phyloP scores from a whole-genome alignment of 2,113 vertebrate genomes.

The Eptatretus burgeri region DNA sequence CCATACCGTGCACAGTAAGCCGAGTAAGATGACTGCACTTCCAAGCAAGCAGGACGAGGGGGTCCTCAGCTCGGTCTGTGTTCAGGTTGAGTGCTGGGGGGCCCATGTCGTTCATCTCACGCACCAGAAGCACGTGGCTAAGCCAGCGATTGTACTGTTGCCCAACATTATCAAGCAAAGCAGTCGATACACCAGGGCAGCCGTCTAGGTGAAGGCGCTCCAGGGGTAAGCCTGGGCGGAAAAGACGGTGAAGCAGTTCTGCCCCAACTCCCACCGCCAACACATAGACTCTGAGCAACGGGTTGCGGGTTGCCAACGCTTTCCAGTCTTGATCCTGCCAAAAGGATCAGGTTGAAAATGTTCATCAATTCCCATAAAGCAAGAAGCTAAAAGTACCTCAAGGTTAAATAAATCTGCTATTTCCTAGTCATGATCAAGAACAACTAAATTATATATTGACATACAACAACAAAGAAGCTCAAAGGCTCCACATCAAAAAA shows the following conservation, averaged over 20 bases:
- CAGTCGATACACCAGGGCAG: background rate
- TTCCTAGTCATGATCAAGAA: too few species aligned
- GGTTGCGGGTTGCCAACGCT: background rate
- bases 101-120: background rate
- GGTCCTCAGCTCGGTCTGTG: background rate
- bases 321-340: background rate
- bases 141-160: background rate
- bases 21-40: background rate
- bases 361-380: too few species aligned
- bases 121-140: background rate
- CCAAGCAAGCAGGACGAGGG: background rate
- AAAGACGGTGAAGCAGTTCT: constrained; percentile 1
- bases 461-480: too few species aligned
- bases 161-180: background rate
- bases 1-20: constrained; percentile 2
- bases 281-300: constrained; percentile 3
- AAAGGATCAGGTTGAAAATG: too few species aligned
- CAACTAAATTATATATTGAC: too few species aligned
- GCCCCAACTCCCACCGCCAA: background rate
- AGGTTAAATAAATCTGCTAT: too few species aligned
- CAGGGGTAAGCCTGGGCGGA: constrained; percentile 1
- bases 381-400: too few species aligned
- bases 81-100: background rate
- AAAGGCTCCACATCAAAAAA: too few species aligned
- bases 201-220: constrained; percentile 4